phyloP scores from a whole-genome alignment of 1,140 invertebrate genomes.

The Rhyacophila brunnea region DNA sequence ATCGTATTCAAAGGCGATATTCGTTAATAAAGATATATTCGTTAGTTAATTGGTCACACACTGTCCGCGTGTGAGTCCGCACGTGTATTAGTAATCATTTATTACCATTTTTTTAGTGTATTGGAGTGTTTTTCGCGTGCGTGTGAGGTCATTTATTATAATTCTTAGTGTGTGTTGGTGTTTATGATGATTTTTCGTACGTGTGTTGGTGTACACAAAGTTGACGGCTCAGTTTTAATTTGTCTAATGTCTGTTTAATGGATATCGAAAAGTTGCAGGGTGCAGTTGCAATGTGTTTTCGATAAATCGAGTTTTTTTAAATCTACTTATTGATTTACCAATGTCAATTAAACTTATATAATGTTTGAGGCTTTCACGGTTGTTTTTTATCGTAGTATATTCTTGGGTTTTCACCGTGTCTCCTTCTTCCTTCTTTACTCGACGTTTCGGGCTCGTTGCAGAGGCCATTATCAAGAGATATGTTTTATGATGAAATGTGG shows the following conservation, averaged over 20 bases:
- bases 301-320: too few species aligned
- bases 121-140: not conserved
- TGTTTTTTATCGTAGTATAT: too few species aligned
- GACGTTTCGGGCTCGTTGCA: too few species aligned
- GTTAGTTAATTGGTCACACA: constrained; percentile 32
- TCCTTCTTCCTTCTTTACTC: too few species aligned
- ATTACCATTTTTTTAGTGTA: not conserved
- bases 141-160: not conserved
- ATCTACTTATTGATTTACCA: too few species aligned
- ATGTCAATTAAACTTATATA: too few species aligned
- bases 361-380: too few species aligned
- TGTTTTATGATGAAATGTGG: too few species aligned
- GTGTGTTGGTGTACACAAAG: too few species aligned
- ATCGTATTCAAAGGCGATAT: constrained; percentile 32
- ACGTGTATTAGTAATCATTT: not conserved
- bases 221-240: constrained; percentile 29
- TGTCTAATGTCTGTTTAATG: constrained; percentile 30
- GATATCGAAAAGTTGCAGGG: constrained; percentile 22
- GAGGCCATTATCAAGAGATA: too few species aligned
- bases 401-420: too few species aligned
- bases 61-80: not conserved
- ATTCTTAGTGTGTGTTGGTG: not conserved
- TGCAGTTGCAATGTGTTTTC: constrained; percentile 7
- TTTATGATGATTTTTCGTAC: not conserved
- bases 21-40: constrained; percentile 36